Conservation (phyloP, 2,888 invertebrate genomes). For the Ochropleura plecta region DNA sequence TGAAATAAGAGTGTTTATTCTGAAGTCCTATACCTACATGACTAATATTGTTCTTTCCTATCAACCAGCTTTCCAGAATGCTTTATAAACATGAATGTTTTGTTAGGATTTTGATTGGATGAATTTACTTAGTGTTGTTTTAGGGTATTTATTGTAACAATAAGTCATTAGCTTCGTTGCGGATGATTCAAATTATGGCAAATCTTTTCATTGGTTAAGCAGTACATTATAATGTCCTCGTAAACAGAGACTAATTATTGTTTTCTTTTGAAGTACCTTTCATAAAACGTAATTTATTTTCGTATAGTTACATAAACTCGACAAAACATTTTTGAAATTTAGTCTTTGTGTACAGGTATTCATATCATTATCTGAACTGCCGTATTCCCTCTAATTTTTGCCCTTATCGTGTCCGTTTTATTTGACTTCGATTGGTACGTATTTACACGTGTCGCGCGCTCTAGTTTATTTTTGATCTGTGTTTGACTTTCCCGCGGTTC, state of each 20-base stretch:
- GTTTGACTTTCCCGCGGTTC: slow-evolving; percentile 6
- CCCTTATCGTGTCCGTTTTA: slow-evolving; percentile 17
- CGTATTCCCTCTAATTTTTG: background rate
- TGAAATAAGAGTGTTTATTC: background rate
- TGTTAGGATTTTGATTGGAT: background rate
- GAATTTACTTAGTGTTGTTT: background rate
- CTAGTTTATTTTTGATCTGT: slow-evolving; percentile 1
- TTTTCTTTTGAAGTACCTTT: background rate
- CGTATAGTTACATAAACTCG: background rate
- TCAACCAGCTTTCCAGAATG: background rate
- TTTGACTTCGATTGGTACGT: slow-evolving; percentile 7
- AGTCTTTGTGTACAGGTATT: slow-evolving; percentile 8
- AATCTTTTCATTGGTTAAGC: slow-evolving; percentile 16
- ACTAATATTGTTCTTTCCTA: background rate
- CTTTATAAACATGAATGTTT: background rate
- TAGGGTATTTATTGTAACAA: background rate
- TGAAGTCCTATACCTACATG: background rate
- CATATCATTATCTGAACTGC: background rate
- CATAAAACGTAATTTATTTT: background rate
- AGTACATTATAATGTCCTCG: background rate
- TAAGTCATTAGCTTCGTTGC: background rate
- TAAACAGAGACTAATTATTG: background rate
- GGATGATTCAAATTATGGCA: slow-evolving; percentile 5
- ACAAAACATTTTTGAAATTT: no score
- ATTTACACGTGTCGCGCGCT: slow-evolving; percentile 8